Evolutionary conservation across 2,888 invertebrate species (phyloP).

Genomic region (Cryptocephalus primarius): DNA sequence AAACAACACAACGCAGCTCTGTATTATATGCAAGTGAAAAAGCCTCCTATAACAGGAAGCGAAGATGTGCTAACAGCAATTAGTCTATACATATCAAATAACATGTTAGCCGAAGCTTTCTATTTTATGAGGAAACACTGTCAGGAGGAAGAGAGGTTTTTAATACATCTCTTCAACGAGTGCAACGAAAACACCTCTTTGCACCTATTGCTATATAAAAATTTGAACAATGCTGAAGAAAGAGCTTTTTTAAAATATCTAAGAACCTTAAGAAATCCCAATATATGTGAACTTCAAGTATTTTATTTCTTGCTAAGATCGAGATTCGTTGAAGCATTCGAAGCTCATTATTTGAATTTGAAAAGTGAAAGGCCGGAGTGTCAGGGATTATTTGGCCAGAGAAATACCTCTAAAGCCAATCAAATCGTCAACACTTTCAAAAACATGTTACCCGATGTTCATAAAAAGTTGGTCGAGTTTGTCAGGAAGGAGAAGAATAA

Average conservation of each 20-base stretch:
- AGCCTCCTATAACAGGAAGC: constrained; percentile 26
- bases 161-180: constrained; percentile 52
- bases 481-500: constrained; percentile 23
- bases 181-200: constrained; percentile 47
- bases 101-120: constrained; percentile 54
- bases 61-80: constrained; percentile 45
- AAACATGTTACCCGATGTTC: constrained; percentile 26
- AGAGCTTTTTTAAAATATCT: constrained; percentile 55
- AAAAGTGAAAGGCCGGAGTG: constrained; percentile 13
- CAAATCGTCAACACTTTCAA: constrained; percentile 24
- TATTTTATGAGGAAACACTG: constrained; percentile 50
- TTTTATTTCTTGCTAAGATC: constrained; percentile 57
- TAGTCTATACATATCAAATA: constrained; percentile 51
- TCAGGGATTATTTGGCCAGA: constrained; percentile 27
- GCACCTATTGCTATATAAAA: constrained; percentile 50
- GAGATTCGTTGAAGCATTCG: constrained; percentile 47
- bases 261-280: constrained; percentile 40
- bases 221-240: constrained; percentile 54
- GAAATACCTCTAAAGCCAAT: constrained; percentile 19
- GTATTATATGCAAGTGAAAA: constrained; percentile 49
- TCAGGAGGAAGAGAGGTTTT: constrained; percentile 39
- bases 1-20: constrained; percentile 59
- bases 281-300: constrained; percentile 54
- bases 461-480: constrained; percentile 24
- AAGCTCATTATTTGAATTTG: constrained; percentile 34